phyloP scores from a whole-genome alignment of 2,797 vertebrate species.

The Rhyacichthys aspro region DNA sequence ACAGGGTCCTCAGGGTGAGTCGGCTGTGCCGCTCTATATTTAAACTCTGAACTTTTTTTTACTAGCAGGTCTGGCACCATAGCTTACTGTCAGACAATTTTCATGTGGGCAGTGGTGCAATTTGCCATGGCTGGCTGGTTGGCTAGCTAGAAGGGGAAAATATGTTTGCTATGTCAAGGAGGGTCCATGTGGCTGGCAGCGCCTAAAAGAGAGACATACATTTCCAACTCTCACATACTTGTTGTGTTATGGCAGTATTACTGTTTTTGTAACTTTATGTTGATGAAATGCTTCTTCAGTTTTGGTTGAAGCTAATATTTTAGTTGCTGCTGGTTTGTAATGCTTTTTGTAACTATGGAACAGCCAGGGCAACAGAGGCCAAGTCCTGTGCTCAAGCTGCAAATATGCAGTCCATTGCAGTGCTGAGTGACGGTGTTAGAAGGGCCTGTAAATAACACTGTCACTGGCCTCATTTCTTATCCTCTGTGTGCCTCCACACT shows the following conservation, averaged over 20 bases:
- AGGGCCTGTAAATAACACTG: slow-evolving; percentile 36
- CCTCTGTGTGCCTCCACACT: background rate
- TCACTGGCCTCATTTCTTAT: slow-evolving; percentile 10
- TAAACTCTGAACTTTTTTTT: slow-evolving; percentile 56
- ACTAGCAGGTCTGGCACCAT: slow-evolving; percentile 53
- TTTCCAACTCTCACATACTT: slow-evolving; percentile 2
- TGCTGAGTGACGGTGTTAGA: slow-evolving; percentile 30
- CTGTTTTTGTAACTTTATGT: background rate
- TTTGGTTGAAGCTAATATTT: background rate
- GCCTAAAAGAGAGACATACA: slow-evolving; percentile 28
- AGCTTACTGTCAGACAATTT: slow-evolving; percentile 51
- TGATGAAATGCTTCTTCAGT: too few species aligned
- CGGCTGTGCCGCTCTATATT: slow-evolving; percentile 62
- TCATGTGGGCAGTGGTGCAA: slow-evolving; percentile 50
- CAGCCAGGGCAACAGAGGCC: too few species aligned
- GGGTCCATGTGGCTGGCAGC: slow-evolving; percentile 34
- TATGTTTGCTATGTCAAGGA: slow-evolving; percentile 69
- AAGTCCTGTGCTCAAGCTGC: background rate
- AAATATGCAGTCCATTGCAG: slow-evolving; percentile 21
- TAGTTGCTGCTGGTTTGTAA: background rate
- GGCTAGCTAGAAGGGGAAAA: slow-evolving; percentile 36
- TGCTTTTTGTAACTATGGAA: background rate
- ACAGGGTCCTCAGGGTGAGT: slow-evolving; percentile 90
- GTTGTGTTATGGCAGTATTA: slow-evolving; percentile 9
- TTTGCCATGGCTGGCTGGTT: slow-evolving; percentile 46